Base-by-base conservation (phyloP, 2,888 invertebrate species). In the Platypus cylindrus region DNA sequence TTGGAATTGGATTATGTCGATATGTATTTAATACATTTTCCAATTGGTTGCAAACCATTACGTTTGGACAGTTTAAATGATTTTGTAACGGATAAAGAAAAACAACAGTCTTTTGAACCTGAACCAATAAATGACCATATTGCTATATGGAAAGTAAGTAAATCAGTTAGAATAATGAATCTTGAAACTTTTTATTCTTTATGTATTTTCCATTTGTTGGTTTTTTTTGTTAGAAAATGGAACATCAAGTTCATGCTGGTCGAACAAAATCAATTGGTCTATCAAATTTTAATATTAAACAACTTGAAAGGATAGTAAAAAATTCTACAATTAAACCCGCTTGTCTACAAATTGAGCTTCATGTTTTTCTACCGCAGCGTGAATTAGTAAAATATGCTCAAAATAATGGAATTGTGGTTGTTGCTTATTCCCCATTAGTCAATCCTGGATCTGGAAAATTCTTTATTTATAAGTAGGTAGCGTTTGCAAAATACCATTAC, bases 181-280 rank as follows among this genome's bases (percentile, higher is more conserved):
- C n/a, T n/a, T n/a, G n/a, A n/a, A n/a, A n/a, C n/a, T n/a, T n/a
- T n/a, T n/a, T n/a, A n/a, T n/a, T n/a, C n/a, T n/a, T n/a, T n/a
- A n/a, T n/a, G n/a, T n/a, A n/a, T n/a, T 22, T 22, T 22, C n/a
- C n/a, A n/a, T n/a, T n/a, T n/a, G n/a, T n/a, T n/a, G n/a, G n/a
- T n/a, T n/a, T 18, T 16, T 35, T 28, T 26, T 27, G 26, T 11
- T 26, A 40, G 40, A 40, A 67, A 43, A 66, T 82, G 65, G 71
- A 79, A 48, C 68, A 71, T 39, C 66, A 79, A 49, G 77, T 79
- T 13, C 66, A 71, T 17, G 63, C 64, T 1, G 84, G 84, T 0
- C 66, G 74, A n/a, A 66, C 78, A 0, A 80, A 73, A 48, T 71
- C 82, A 9, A 82, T 90, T 49, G 90, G 90, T 1, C 55, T 90